A percentile compares a stretch with the other conserved stretches of the same genome.
phyloP scores from a whole-genome alignment of 2,888 invertebrate species.

The Theretra japonica region DNA sequence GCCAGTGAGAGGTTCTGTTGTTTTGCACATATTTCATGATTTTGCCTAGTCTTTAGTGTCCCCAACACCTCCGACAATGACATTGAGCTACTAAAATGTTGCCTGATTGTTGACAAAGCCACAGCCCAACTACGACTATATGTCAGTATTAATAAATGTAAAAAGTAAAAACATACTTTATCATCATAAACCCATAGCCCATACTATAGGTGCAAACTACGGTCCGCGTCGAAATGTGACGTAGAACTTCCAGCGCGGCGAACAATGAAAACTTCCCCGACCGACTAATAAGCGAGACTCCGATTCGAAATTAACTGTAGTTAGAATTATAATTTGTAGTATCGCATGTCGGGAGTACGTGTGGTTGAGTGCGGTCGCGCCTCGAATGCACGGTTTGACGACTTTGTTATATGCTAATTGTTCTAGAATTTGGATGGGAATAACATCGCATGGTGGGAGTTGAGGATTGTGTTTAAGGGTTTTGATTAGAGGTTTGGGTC shows the following conservation, averaged over 20 bases:
- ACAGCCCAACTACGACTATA: no score
- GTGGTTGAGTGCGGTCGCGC: slow-evolving; percentile 25
- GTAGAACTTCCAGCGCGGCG: slow-evolving; percentile 12
- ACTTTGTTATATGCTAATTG: neutral
- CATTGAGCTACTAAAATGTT: no score
- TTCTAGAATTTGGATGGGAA: neutral
- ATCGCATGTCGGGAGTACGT: slow-evolving; percentile 35
- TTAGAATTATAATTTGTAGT: slow-evolving; percentile 47
- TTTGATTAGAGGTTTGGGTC: no score
- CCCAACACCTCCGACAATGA: no score
- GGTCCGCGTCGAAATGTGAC: slow-evolving; percentile 12
- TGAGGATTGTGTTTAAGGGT: no score
- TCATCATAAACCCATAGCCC: neutral
- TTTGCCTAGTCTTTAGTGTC: no score
- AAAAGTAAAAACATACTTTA: no score
- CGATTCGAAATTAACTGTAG: slow-evolving; percentile 51
- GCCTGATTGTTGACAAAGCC: no score
- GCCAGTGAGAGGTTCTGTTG: no score
- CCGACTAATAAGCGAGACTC: slow-evolving; percentile 36
- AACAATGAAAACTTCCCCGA: slow-evolving; percentile 38
- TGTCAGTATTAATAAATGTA: no score
- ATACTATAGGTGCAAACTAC: slow-evolving; percentile 15
- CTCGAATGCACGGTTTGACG: neutral
- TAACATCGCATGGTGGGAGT: neutral
- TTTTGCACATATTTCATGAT: no score